These are phyloP conservation scores for Vombatus ursinus DNA, from an alignment of 2,113 vertebrate species.

Conservation along the genomic window DNA sequence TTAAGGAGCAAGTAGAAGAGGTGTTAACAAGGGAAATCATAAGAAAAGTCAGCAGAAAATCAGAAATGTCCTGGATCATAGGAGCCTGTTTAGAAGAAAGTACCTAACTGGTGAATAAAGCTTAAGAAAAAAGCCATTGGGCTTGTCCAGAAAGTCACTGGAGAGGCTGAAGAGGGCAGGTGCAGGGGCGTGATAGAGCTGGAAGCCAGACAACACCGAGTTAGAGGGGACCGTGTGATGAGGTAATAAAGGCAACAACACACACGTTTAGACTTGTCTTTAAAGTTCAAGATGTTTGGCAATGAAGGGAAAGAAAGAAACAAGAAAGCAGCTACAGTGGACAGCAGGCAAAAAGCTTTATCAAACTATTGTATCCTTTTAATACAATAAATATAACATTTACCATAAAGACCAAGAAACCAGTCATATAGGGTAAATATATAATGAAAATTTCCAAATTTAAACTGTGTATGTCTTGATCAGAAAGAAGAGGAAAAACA, in stretches of 20 bases:
- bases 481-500: background rate
- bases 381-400: background rate
- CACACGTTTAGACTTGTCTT: background rate
- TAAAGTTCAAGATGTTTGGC: background rate
- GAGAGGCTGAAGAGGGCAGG: background rate
- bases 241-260: fast-evolving
- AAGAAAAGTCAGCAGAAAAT: background rate
- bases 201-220: background rate
- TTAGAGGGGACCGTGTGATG: background rate
- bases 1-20: background rate
- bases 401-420: background rate
- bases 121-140: background rate
- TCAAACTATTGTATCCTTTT: background rate
- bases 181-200: background rate
- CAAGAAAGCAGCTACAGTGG: background rate
- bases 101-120: background rate
- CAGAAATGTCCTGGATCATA: background rate
- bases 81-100: background rate
- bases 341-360: background rate
- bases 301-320: background rate
- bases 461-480: background rate
- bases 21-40: background rate
- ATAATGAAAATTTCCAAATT: background rate
- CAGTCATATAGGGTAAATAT: background rate
- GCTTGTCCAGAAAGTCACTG: background rate